Base-by-base conservation (phyloP, 1,140 invertebrate species). In the Monochamus saltuarius region DNA sequence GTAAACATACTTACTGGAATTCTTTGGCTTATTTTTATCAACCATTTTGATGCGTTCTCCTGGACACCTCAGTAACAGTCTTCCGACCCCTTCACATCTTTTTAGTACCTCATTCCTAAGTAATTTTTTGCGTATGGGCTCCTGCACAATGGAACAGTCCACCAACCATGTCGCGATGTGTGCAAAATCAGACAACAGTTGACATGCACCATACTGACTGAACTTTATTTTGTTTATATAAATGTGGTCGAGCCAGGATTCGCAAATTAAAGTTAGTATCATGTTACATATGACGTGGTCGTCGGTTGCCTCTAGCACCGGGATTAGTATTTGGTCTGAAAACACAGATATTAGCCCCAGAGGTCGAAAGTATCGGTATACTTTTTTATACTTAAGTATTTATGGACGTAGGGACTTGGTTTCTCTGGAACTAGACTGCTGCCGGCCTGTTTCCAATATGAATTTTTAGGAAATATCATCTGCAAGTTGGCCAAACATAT, bases 191-290 rank as follows among this genome's bases (percentile, higher is more conserved):
- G 83, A 82, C 14, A 90, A 74, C 14, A 91, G 74, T 65, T 90
- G 89, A 34, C 85, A 73, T 0, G 80, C 79, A 4, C 79, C 79
- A 51, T 73, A 71, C 76, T 80, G 87, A 81, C 84, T 87, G 70
- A 93, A 92, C 76, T 89, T 90, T 38, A 92, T 87, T 74, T 86
- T 86, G 62, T 89, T 85, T 35, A 85, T 81, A 72, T 89, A 91
- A 58, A 93, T 92, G 56, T 91, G 89, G 74, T 93, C 88, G 34
- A 93, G 76, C 89, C 89, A 92, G 1, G 89, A 87, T 72, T 92
- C 90, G 70, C 90, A 91, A 78, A 91, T 88, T 37, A 92, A 85
- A 71, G 85, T 84, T 2, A 93, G 74, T 35, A 91, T 83, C 80
- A 91, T 87, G 67, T 89, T 89, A 1, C 87, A 83, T 7, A 88